Evolutionary conservation across 2,113 vertebrate genomes (phyloP), one percentile per base, ranked within the genome.

Genomic region (Pluvianellus socialis): DNA sequence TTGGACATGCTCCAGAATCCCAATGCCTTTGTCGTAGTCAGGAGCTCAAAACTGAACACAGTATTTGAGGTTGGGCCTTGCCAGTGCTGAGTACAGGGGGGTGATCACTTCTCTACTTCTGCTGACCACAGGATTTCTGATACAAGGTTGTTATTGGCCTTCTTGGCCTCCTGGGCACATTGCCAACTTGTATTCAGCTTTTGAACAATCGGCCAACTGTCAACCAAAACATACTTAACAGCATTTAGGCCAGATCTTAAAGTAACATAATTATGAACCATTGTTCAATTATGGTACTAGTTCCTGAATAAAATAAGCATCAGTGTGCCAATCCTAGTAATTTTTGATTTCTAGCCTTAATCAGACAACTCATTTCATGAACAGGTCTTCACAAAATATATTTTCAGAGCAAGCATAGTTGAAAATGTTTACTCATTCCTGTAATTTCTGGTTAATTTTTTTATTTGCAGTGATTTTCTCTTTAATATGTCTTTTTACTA

Each of bases 61-160:
- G 24, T 3, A 75, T 2, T 58, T 5, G 3, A 38, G 8, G 26
- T 38, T 28, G 1, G 1, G 13, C 21, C 21, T 74, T 40, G 55
- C 8, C 33, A 32, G 13, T 28, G 38, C 47, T 1, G 0, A 66
- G 11, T 40, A 49, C 9, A 42, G 18, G 13, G 32, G 47, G 8
- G 26, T 0, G 0, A 56, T 40, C 40, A 7, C 40, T 17, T 4
- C 30, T 35, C 14, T 62, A 3, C 2, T 44, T 24, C 45, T 83
- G 19, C 30, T 83, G 35, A 14, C 12, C 67, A 44, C 45, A 14
- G 5, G 5, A 4, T 23, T 24, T 18, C 45, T 71, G 24, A n/a
- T 30, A 44, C 12, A 72, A 22, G 15, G 58, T 45, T 27, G 59
- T 13, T 7, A 0, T 16, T 71, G 47, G 27, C 65, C 16, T 61